Evolutionary conservation across 2,888 invertebrate species (phyloP).

Genomic region (Petrolisthes manimaculis): DNA sequence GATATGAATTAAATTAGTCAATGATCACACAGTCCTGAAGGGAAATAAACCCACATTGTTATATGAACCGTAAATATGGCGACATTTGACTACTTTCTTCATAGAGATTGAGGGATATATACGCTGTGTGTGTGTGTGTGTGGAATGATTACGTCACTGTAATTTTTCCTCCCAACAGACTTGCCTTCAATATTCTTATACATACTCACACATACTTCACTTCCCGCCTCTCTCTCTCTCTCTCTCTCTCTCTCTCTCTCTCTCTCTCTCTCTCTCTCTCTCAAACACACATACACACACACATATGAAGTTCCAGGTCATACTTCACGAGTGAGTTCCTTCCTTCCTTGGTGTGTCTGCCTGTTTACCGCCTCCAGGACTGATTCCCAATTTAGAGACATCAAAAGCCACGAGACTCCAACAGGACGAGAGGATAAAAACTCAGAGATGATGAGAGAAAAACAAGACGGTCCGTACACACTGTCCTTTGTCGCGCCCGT

Average conservation of each 20-base stretch:
- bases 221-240: neutral
- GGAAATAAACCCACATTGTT: no score
- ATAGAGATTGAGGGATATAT: no score
- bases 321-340: neutral
- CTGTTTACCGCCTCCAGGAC: conserved; percentile 5
- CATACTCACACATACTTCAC: neutral
- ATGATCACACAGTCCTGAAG: no score
- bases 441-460: neutral
- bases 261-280: neutral
- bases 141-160: no score
- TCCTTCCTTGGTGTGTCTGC: neutral
- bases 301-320: neutral
- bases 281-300: conserved; percentile 13
- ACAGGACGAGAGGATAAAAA: neutral
- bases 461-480: neutral
- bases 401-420: conserved; percentile 4
- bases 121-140: no score
- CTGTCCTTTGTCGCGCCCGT: conserved; percentile 25
- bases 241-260: no score
- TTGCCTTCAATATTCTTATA: neutral
- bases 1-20: no score
- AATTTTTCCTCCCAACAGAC: no score
- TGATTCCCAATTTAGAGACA: conserved; percentile 22
- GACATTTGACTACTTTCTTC: no score
- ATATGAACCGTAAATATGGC: no score